These are phyloP conservation scores for Augiades crinisus DNA, from an alignment of 2,888 invertebrate species.

Conservation along the genomic window DNA sequence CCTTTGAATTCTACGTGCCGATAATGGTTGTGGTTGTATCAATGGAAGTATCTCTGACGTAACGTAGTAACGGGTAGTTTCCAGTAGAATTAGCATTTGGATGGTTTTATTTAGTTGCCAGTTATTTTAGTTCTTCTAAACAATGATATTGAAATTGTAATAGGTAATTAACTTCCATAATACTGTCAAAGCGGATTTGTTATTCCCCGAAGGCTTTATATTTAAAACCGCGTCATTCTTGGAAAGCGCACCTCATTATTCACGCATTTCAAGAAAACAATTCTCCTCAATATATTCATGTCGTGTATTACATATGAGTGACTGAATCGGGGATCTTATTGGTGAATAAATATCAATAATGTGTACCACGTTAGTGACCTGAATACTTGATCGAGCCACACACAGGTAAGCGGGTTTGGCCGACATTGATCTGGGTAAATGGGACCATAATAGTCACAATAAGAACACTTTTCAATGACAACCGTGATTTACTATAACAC, in stretches of 20 bases:
- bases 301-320: slow-evolving; percentile 13
- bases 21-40: no score
- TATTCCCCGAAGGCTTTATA: slow-evolving; percentile 9
- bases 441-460: neutral
- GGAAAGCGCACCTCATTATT: slow-evolving; percentile 11
- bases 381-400: neutral
- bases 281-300: slow-evolving; percentile 7
- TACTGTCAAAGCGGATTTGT: neutral
- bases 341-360: neutral
- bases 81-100: no score
- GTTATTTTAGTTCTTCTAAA: no score
- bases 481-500: no score
- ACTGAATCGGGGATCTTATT: slow-evolving; percentile 2
- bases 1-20: no score
- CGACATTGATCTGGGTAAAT: slow-evolving; percentile 13
- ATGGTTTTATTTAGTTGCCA: no score
- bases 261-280: slow-evolving; percentile 4
- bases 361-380: neutral
- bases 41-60: no score
- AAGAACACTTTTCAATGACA: neutral
- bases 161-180: neutral
- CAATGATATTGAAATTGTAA: no score
- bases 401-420: slow-evolving; percentile 4
- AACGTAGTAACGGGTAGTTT: no score
- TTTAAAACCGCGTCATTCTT: slow-evolving; percentile 5